Evolutionary conservation across 1,140 invertebrate genomes (phyloP).

Genomic region (Formica exsecta): DNA sequence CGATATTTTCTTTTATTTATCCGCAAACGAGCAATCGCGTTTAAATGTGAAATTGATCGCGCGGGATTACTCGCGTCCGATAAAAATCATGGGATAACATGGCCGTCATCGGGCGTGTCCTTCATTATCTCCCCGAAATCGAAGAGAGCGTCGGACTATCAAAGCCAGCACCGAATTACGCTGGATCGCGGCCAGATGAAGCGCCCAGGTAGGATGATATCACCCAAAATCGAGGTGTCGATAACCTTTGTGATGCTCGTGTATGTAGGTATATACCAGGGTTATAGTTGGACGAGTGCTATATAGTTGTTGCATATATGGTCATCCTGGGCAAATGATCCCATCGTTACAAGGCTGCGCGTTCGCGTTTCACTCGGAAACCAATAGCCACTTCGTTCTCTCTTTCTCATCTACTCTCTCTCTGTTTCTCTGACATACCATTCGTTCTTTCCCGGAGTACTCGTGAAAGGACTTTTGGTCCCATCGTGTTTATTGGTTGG

Average conservation of each 20-base stretch:
- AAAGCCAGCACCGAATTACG: constrained; percentile 71
- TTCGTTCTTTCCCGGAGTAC: constrained; percentile 39
- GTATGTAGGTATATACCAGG: background rate
- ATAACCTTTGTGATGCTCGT: constrained; percentile 44
- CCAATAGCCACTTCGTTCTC: constrained; percentile 20
- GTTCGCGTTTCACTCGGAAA: constrained; percentile 45
- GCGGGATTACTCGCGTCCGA: background rate
- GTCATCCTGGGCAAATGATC: background rate
- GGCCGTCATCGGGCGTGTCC: background rate
- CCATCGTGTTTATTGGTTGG: constrained; percentile 51
- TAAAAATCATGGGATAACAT: constrained; percentile 22
- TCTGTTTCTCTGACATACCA: background rate
- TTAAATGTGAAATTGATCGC: constrained; percentile 14
- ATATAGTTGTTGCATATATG: constrained; percentile 14
- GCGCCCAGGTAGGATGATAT: constrained; percentile 69
- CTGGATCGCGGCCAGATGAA: constrained; percentile 78
- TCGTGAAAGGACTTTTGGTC: constrained; percentile 42
- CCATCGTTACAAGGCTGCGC: constrained; percentile 27
- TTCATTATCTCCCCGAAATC: constrained; percentile 30
- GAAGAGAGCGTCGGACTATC: constrained; percentile 36
- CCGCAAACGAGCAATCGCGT: background rate
- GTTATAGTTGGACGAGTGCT: constrained; percentile 11
- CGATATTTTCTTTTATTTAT: constrained; percentile 15
- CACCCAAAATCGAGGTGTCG: constrained; percentile 43
- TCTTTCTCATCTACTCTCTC: background rate